phyloP scores from a whole-genome alignment of 2,888 invertebrate genomes.

The Lagria hirta region DNA sequence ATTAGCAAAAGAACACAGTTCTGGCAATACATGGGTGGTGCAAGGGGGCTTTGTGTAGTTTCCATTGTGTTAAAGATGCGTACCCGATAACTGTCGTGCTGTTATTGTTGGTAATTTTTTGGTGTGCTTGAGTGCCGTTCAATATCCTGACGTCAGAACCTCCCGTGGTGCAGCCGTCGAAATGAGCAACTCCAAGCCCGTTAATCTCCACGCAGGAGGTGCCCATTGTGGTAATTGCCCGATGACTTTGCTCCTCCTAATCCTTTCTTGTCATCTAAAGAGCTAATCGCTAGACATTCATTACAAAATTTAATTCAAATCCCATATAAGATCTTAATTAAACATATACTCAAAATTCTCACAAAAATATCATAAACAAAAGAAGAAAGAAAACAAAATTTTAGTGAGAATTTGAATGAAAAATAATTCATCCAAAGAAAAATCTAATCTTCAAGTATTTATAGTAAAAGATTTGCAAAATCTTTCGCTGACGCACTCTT shows the following conservation, averaged over 20 bases:
- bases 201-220: conserved; percentile 47
- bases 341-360: too few species aligned
- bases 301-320: not conserved
- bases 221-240: conserved; percentile 45
- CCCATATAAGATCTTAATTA: not conserved
- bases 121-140: conserved; percentile 43
- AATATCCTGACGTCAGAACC: conserved; percentile 39
- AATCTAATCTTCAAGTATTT: too few species aligned
- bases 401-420: too few species aligned
- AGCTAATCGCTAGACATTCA: conserved; percentile 28
- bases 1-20: conserved; percentile 18
- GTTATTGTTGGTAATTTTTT: conserved; percentile 49
- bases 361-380: too few species aligned
- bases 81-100: conserved; percentile 44
- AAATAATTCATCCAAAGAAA: too few species aligned
- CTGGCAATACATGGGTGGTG: conserved; percentile 19
- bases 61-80: conserved; percentile 43
- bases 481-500: conserved; percentile 19
- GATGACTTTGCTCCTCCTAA: conserved; percentile 37
- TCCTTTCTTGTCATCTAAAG: conserved; percentile 30
- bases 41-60: conserved; percentile 34
- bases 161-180: conserved; percentile 40
- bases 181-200: conserved; percentile 43
- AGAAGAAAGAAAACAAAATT: too few species aligned
- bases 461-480: conserved; percentile 15